Evolutionary conservation across 2,113 vertebrate genomes (phyloP).

Genomic region (Garra rufa): DNA sequence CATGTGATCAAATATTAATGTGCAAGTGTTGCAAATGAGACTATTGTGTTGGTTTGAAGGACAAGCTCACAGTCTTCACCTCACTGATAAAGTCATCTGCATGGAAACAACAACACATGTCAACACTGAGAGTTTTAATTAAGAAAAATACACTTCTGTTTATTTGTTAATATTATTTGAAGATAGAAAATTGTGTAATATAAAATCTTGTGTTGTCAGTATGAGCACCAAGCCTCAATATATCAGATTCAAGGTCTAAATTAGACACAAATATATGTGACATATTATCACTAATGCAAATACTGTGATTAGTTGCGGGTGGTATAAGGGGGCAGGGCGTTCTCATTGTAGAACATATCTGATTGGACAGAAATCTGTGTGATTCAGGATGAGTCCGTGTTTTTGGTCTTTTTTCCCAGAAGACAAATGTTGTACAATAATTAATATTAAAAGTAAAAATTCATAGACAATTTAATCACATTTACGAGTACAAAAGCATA

Average conservation of each 20-base stretch:
- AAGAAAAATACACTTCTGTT: neutral
- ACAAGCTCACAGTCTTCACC: constrained; percentile 23
- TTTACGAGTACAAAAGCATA: too few relatives aligned
- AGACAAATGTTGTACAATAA: neutral
- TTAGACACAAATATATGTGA: too few relatives aligned
- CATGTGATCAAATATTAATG: constrained; percentile 53
- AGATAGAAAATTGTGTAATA: neutral
- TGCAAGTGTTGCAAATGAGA: constrained; percentile 25
- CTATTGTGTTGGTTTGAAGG: constrained; percentile 50
- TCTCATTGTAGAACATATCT: neutral
- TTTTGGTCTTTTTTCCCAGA: neutral
- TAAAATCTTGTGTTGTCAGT: too few relatives aligned
- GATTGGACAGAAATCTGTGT: constrained; percentile 4
- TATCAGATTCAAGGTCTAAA: too few relatives aligned
- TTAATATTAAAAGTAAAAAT: too few relatives aligned
- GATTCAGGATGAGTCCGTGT: neutral
- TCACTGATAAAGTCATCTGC: constrained; percentile 33
- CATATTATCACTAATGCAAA: neutral
- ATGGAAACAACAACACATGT: constrained; percentile 10
- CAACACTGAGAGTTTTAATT: neutral
- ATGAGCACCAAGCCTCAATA: too few relatives aligned
- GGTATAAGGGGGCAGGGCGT: constrained; percentile 8
- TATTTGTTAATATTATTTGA: neutral
- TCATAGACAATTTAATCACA: too few relatives aligned
- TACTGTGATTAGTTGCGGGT: constrained; percentile 9